Evolutionary conservation across 2,113 vertebrate genomes (phyloP), one percentile per base, ranked within the genome.

Genomic region (Myotis brandtii): DNA sequence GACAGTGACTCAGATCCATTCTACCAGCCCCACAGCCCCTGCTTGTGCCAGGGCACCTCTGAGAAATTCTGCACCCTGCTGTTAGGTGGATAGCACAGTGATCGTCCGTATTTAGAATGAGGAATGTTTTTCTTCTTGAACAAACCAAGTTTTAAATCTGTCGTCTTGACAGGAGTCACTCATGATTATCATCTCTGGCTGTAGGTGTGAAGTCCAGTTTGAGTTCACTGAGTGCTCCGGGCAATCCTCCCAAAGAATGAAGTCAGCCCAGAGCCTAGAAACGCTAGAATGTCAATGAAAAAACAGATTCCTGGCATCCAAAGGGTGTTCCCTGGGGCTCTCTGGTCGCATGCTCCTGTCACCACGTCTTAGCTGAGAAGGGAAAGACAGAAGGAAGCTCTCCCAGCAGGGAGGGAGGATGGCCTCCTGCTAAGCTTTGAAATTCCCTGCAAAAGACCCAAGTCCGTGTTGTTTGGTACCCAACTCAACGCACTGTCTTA

Each of bases 181-280:
- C 48, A 13, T 75, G 79, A 88, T 94, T 77, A 76, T 87, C 59
- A 88, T 72, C 91, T 90, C 86, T 90, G 91, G 54, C 90, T 97
- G 76, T 52, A 80, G 95, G 64, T 96, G 95, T 95, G 95, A 95
- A 70, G 84, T 96, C 73, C 18, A 0, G 66, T 89, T 95, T 27
- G 21, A 92, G 83, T 89, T 27, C 30, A 6, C 4, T 4, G 95
- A 92, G 32, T 52, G 37, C 67, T 89, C 89, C 0, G 0, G 66
- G 23, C 43, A 27, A 10, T 40, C 48, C 23, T 75, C 54, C 32
- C 89, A 34, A 77, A 50, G n/a, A 6, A n/a, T 43, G 11, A 64
- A 9, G 2, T 50, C 43, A 92, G 94, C 91, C 23, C 79, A 83
- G 84, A 96, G 83, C 37, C 21, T 64, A 79, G 83, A 69, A 77